A percentile compares a stretch with the other conserved stretches of the same genome.
Evolutionary conservation across 2,888 invertebrate genomes (phyloP).

Genomic region (Ommatoiulus sabulosus): DNA sequence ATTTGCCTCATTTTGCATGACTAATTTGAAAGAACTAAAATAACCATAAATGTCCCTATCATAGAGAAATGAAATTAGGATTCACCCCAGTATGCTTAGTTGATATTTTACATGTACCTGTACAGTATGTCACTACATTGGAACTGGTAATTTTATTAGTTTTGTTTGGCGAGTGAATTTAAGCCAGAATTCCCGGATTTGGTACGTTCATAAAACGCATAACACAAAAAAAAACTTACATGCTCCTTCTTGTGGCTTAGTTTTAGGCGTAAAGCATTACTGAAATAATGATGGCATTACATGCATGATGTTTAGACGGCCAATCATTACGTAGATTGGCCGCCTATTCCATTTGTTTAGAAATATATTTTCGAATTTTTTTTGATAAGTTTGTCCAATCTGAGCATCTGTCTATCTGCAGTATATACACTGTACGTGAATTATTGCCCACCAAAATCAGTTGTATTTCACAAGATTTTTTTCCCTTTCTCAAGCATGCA

Average conservation of each 20-base stretch:
- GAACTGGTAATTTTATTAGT: not conserved
- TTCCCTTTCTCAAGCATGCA: not conserved
- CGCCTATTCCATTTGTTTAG: not conserved
- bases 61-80: not conserved
- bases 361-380: not conserved
- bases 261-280: not conserved
- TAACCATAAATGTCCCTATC: not conserved
- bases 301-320: no score
- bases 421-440: not conserved
- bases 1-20: no score
- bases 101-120: no score
- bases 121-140: no score
- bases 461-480: not conserved
- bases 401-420: not conserved
- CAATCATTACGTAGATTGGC: no score
- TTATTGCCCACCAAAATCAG: constrained; percentile 23
- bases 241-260: no score
- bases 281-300: no score
- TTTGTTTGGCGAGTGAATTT: not conserved
- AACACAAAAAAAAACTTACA: not conserved
- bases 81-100: not conserved
- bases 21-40: not conserved
- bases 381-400: not conserved
- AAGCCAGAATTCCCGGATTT: not conserved
- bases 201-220: not conserved